phyloP scores from a whole-genome alignment of 1,140 invertebrate genomes.

The Drosophila auraria region DNA sequence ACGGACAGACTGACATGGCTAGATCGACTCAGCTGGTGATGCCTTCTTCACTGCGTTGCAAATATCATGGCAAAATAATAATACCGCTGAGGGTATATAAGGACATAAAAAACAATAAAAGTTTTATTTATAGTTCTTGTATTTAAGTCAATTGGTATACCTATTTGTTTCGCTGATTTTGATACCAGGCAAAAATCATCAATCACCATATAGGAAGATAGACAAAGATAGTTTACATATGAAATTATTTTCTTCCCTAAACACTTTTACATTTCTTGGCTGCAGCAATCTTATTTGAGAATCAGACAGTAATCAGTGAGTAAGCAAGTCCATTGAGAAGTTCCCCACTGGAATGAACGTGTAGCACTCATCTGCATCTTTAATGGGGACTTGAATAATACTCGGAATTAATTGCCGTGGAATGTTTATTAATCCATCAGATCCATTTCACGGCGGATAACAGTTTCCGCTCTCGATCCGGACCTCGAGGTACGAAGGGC shows the following conservation, averaged over 20 bases:
- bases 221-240: too few species aligned
- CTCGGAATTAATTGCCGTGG: slow-evolving; percentile 40
- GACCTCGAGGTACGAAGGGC: neutral
- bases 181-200: neutral
- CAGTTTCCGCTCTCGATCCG: slow-evolving; percentile 36
- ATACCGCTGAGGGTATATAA: too few species aligned
- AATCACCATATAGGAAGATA: too few species aligned
- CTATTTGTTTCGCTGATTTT: neutral
- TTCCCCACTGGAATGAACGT: slow-evolving; percentile 3
- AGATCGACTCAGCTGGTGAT: too few species aligned
- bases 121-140: too few species aligned
- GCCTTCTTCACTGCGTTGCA: too few species aligned
- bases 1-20: too few species aligned
- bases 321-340: slow-evolving; percentile 8
- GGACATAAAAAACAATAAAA: too few species aligned
- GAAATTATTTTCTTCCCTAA: neutral
- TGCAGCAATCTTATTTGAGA: too few species aligned
- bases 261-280: too few species aligned
- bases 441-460: slow-evolving; percentile 47
- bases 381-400: slow-evolving; percentile 24
- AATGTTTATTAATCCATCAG: slow-evolving; percentile 46
- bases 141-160: neutral
- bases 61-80: too few species aligned
- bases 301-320: slow-evolving; percentile 1
- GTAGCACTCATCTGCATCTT: slow-evolving; percentile 40